Conservation (phyloP, 2,113 vertebrate genomes). For the Butastur rufipennis region DNA sequence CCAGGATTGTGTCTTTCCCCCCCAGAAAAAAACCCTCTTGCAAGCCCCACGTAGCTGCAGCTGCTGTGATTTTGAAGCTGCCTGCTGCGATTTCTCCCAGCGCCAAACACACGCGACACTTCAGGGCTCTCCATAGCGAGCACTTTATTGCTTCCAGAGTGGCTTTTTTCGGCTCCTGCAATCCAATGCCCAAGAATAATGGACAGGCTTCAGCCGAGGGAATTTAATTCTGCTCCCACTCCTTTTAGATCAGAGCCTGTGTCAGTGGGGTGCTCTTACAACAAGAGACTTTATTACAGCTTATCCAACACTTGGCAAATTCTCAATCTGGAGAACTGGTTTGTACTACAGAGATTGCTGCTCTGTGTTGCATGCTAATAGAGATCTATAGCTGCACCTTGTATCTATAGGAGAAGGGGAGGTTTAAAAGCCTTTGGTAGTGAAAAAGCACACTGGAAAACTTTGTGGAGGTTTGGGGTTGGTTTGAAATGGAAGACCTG, state of each 20-base stretch:
- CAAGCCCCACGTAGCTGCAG: not conserved
- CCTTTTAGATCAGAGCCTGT: constrained; percentile 51
- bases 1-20: not conserved
- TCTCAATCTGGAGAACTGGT: constrained; percentile 66
- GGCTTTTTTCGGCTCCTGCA: not conserved
- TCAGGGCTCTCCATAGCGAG: not conserved
- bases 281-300: constrained; percentile 69
- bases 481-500: not conserved
- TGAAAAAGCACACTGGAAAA: not conserved
- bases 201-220: constrained; percentile 30
- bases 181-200: constrained; percentile 32
- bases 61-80: not conserved
- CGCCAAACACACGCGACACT: not conserved
- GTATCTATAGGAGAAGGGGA: not conserved
- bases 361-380: constrained; percentile 15
- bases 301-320: constrained; percentile 69
- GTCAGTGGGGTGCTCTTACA: constrained; percentile 63
- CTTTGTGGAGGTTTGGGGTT: not conserved
- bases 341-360: constrained; percentile 55
- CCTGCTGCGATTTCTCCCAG: not conserved
- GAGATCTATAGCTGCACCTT: not conserved
- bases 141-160: not conserved
- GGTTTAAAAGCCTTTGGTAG: not conserved
- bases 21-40: not conserved
- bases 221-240: constrained; percentile 55